Conservation (phyloP, 2,888 invertebrate genomes). For the Eledona agricola region DNA sequence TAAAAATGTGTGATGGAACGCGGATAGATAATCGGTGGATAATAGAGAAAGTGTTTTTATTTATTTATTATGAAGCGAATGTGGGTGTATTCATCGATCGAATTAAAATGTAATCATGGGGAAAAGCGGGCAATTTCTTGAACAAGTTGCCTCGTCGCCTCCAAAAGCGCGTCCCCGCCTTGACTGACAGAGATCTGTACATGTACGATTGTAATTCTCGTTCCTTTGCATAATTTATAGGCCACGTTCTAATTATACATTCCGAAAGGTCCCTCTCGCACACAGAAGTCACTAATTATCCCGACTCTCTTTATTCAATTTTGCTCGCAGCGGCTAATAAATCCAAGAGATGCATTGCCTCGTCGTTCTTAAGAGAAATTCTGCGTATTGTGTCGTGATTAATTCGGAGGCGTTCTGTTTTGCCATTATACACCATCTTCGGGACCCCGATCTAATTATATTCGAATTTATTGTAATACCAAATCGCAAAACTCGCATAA, state of each 20-base stretch:
- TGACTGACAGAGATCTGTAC: slow-evolving; percentile 55
- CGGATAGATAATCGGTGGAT: too few relatives aligned
- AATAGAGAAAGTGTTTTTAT: slow-evolving; percentile 23
- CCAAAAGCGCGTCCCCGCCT: slow-evolving; percentile 37
- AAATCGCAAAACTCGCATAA: slow-evolving; percentile 22
- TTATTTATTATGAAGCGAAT: slow-evolving; percentile 29
- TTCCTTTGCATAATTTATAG: slow-evolving; percentile 55
- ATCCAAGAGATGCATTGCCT: slow-evolving; percentile 44
- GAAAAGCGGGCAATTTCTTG: slow-evolving; percentile 40
- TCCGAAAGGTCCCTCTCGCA: slow-evolving; percentile 49
- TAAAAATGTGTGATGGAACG: too few relatives aligned
- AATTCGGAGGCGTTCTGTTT: slow-evolving; percentile 28
- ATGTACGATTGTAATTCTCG: slow-evolving; percentile 54
- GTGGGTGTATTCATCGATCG: slow-evolving; percentile 24
- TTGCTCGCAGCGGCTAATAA: slow-evolving; percentile 47
- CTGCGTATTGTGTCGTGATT: slow-evolving; percentile 36
- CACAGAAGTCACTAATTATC: slow-evolving; percentile 56
- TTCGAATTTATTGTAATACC: slow-evolving; percentile 27
- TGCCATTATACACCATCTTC: slow-evolving; percentile 29
- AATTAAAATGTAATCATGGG: slow-evolving; percentile 40
- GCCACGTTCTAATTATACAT: slow-evolving; percentile 57
- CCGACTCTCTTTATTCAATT: slow-evolving; percentile 55
- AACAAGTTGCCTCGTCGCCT: slow-evolving; percentile 41
- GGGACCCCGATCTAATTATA: slow-evolving; percentile 30
- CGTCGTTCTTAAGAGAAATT: slow-evolving; percentile 36